Evolutionary conservation across 1,140 invertebrate genomes (phyloP).

Genomic region (Euwallacea similis): DNA sequence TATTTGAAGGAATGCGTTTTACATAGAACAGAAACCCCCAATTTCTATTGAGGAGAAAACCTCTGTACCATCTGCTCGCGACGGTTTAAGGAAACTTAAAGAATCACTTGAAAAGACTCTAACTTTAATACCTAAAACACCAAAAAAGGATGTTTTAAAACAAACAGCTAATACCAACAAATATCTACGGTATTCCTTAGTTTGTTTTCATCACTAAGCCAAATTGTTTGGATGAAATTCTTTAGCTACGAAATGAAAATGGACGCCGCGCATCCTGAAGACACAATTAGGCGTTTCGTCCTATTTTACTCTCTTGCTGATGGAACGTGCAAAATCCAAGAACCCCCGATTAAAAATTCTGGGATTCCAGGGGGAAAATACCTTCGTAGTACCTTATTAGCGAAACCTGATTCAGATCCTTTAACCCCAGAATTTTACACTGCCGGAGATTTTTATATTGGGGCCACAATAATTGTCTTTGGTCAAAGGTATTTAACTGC

Average conservation of each 20-base stretch:
- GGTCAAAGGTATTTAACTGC: conserved; percentile 56
- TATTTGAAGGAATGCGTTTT: conserved; percentile 41
- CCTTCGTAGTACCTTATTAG: conserved; percentile 65
- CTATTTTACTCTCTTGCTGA: conserved; percentile 68
- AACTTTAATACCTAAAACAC: conserved; percentile 67
- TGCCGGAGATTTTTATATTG: conserved; percentile 69
- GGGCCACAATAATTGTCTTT: conserved; percentile 64
- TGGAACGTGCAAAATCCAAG: conserved; percentile 64
- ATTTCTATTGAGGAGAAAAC: conserved; percentile 43
- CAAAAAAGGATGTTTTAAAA: conserved; percentile 67
- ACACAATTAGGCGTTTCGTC: conserved; percentile 65
- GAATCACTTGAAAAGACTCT: conserved; percentile 72
- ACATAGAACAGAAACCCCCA: conserved; percentile 48
- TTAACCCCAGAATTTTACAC: conserved; percentile 66
- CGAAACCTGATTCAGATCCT: conserved; percentile 65
- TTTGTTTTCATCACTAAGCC: neutral
- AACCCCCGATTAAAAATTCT: conserved; percentile 65
- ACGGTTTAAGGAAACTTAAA: conserved; percentile 72
- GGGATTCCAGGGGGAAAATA: conserved; percentile 72
- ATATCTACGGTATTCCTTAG: conserved; percentile 40
- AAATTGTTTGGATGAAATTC: neutral
- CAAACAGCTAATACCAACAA: conserved; percentile 66
- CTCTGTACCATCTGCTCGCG: conserved; percentile 62
- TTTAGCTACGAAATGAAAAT: conserved; percentile 64
- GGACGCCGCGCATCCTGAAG: conserved; percentile 69